Evolutionary conservation across 2,888 invertebrate genomes (phyloP).

Genomic region (Luperina nickerlii): DNA sequence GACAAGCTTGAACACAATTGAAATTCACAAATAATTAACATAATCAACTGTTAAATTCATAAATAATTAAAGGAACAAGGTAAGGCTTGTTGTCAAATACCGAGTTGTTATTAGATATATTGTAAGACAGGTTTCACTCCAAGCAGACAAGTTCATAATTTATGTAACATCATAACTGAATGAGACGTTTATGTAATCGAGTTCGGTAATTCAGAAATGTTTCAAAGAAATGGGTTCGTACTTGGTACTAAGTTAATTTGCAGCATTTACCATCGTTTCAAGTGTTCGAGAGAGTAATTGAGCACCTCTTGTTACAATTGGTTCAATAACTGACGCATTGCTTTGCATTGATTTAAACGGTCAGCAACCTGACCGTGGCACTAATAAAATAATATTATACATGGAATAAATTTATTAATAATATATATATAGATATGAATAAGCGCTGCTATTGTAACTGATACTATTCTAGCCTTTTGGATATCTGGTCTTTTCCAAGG

Average conservation of each 20-base stretch:
- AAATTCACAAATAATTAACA: constrained; percentile 30
- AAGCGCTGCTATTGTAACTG: not conserved
- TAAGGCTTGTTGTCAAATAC: constrained; percentile 16
- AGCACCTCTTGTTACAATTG: not conserved
- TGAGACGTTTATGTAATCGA: not conserved
- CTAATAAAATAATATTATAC: not conserved
- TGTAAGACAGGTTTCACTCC: constrained; percentile 13
- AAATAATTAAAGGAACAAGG: constrained; percentile 31
- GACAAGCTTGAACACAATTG: constrained; percentile 17
- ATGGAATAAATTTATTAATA: not conserved
- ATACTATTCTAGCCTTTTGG: not conserved
- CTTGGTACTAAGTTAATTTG: not conserved
- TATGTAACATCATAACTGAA: constrained; percentile 1
- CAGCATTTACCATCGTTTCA: not conserved
- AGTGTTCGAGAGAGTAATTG: not conserved
- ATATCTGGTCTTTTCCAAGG: not conserved
- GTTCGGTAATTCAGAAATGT: not conserved
- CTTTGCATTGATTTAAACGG: not conserved
- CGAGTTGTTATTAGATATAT: constrained; percentile 13
- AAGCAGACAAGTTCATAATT: constrained; percentile 8
- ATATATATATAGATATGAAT: too few relatives aligned
- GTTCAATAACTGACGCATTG: not conserved
- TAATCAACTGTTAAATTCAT: constrained; percentile 28
- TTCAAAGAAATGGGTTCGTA: not conserved
- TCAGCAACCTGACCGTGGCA: too few relatives aligned